Base-by-base conservation (phyloP, 1,140 invertebrate genomes). In the Watersipora subatra region DNA sequence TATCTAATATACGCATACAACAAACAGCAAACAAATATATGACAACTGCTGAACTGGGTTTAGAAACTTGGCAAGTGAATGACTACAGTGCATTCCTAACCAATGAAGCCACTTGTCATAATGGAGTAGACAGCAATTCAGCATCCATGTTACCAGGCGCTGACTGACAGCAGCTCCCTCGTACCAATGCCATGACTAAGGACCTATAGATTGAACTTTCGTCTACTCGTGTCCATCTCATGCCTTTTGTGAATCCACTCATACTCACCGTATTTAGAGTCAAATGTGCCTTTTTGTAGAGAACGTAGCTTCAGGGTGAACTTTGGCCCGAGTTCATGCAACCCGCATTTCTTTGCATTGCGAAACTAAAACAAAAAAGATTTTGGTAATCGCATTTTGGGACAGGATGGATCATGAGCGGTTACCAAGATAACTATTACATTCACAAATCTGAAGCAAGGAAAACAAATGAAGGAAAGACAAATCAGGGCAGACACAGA, bases 171-270 rank as follows among this genome's bases (percentile, higher is more conserved):
- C n/a, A n/a, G n/a, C n/a, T n/a, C n/a, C n/a, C n/a, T n/a, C n/a
- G n/a, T n/a, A n/a, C n/a, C n/a, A n/a, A n/a, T n/a, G n/a, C n/a
- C n/a, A n/a, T n/a, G n/a, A n/a, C n/a, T n/a, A n/a, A n/a, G n/a
- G n/a, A n/a, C 34, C 55, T 57, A 76, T 25, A 76, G 66, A 64
- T 70, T 90, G 83, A 97, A 96, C 75, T 88, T 87, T 80, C 91
- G 84, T 73, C 92, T 84, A 69, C 88, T 92, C 0, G 88, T 90
- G 80, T 96, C 92, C 86, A 96, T 87, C 73, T 89, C 86, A 77
- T 96, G 92, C 30, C 93, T 82, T 74, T 93, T 90, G 67, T 95
- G 90, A 67, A 93, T 88, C 93, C 94, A 99, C 80, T 97, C 91
- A 76, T 91, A 99, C 78, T 98, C 91, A 1, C 94, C 95, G 74